Conservation (phyloP, 1,140 invertebrate genomes). For the Diorhabda carinulata region DNA sequence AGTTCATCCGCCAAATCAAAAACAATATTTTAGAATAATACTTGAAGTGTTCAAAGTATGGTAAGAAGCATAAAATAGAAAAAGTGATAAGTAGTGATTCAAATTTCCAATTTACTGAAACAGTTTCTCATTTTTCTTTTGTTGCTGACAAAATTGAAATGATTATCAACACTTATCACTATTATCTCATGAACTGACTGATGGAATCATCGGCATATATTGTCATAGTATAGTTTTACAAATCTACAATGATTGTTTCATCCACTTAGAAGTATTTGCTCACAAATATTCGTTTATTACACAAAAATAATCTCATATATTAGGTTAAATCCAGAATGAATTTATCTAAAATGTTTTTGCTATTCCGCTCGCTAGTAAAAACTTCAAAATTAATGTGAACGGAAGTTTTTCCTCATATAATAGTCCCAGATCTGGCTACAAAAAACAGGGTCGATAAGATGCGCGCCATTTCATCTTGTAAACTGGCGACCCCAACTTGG, state of each 20-base stretch:
- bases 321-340: too few relatives aligned
- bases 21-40: neutral
- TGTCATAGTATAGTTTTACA: conserved; percentile 1
- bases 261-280: neutral
- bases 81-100: neutral
- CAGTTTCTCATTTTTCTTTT: neutral
- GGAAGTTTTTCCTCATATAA: too few relatives aligned
- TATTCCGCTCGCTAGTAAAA: too few relatives aligned
- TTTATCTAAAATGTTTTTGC: too few relatives aligned
- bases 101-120: neutral
- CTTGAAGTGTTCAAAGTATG: neutral
- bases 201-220: neutral
- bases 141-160: neutral
- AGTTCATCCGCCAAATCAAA: neutral
- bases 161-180: neutral
- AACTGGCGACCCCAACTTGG: too few relatives aligned
- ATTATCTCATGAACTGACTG: neutral
- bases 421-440: too few relatives aligned
- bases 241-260: neutral
- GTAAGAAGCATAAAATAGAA: neutral
- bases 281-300: neutral
- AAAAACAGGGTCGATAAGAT: too few relatives aligned
- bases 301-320: too few relatives aligned
- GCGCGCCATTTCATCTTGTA: too few relatives aligned
- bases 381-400: too few relatives aligned